These are phyloP conservation scores for Trichopoda pennipes DNA, from an alignment of 2,888 invertebrate genomes.

Conservation along the genomic window DNA sequence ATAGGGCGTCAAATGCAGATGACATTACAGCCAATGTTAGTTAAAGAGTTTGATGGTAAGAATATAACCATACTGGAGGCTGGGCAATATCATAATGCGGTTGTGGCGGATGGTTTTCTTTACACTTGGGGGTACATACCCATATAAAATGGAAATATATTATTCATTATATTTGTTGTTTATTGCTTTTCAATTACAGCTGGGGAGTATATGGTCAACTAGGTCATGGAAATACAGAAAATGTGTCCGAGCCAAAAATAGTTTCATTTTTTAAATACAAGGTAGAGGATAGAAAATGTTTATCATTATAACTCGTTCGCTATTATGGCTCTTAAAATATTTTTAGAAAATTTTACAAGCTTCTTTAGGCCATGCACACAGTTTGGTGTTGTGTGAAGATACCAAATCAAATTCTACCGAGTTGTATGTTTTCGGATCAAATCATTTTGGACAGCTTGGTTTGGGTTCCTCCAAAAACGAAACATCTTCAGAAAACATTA, in stretches of 20 bases:
- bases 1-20: constrained; percentile 84
- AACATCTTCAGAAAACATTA: background rate
- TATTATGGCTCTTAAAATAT: background rate
- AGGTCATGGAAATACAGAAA: constrained; percentile 91
- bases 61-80: constrained; percentile 87
- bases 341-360: constrained; percentile 81
- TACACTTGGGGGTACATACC: constrained; percentile 91
- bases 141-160: background rate
- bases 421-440: constrained; percentile 92
- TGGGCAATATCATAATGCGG: constrained; percentile 94
- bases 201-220: constrained; percentile 98
- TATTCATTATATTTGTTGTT: background rate
- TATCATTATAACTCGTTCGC: background rate
- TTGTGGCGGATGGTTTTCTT: constrained; percentile 89
- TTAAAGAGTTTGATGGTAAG: constrained; percentile 84
- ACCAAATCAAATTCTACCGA: constrained; percentile 70
- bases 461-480: constrained; percentile 80
- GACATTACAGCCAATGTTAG: constrained; percentile 85
- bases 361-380: constrained; percentile 81
- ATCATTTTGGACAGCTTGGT: constrained; percentile 93
- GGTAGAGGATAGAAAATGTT: constrained; percentile 71
- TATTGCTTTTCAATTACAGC: constrained; percentile 74
- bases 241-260: constrained; percentile 83
- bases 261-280: constrained; percentile 81
- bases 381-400: constrained; percentile 78